Conservation (phyloP, 2,888 invertebrate species). For the Thecophora atra region DNA sequence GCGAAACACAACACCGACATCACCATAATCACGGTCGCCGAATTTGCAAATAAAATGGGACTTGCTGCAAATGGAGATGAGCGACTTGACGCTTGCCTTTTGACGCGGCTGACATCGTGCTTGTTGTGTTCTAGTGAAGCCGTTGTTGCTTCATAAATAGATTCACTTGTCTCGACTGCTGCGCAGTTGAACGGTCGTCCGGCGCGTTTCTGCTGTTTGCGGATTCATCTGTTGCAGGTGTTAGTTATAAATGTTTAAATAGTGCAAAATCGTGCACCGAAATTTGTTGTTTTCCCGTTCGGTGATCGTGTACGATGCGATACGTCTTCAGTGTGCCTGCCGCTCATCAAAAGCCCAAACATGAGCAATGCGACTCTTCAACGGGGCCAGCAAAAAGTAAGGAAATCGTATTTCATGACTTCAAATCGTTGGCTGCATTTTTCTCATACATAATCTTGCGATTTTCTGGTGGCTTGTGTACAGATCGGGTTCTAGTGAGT, state of each 20-base stretch:
- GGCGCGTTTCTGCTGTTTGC: neutral
- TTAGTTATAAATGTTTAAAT: constrained; percentile 48
- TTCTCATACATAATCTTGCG: constrained; percentile 10
- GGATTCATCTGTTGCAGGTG: constrained; percentile 42
- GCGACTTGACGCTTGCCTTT: constrained; percentile 24
- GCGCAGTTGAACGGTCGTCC: neutral
- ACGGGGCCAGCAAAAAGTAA: neutral
- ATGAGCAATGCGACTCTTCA: neutral
- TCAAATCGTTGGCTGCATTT: neutral
- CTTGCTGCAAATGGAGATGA: constrained; percentile 25
- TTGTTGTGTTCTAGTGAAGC: neutral
- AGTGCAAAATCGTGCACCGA: constrained; percentile 48
- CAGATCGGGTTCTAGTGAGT: neutral
- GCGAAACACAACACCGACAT: neutral
- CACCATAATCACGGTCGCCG: constrained; percentile 10
- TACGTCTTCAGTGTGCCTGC: neutral
- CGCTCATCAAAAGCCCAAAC: constrained; percentile 1
- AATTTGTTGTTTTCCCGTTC: constrained; percentile 45
- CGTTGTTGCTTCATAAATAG: constrained; percentile 11
- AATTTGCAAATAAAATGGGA: constrained; percentile 29
- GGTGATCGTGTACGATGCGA: neutral
- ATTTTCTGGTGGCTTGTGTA: neutral
- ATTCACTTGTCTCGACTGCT: constrained; percentile 11
- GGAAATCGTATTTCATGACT: constrained; percentile 12
- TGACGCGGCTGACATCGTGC: constrained; percentile 11